Evolutionary conservation across 2,888 invertebrate genomes (phyloP), one percentile per base, ranked within the genome.

Genomic region (Cryptophagus acutangulus): DNA sequence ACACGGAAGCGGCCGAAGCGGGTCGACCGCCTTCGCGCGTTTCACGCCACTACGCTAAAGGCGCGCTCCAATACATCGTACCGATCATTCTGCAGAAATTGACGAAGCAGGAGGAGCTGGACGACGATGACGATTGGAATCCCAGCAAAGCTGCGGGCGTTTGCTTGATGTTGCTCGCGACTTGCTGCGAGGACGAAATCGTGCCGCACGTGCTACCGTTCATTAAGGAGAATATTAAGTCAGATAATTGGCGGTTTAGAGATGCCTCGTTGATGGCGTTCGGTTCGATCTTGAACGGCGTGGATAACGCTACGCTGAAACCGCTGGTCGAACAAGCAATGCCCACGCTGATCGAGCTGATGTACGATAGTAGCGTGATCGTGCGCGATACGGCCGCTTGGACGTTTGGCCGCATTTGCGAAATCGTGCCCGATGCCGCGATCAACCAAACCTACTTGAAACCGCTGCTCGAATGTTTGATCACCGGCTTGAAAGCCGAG

Each of bases 231-330:
- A 91, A 99, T 68, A 97, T 99, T 49, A 87, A 88, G 64, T 88
- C 85, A 54, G 81, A 83, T 12, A 89, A 96, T 66, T 97, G 96
- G 96, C 75, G 90, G 25, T 69, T 62, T 49, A 54, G 70, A 17
- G 99, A 99, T 71, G 99, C 97, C 2, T 96, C 99, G 0, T 79
- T 99, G 9, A 99, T 99, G 97, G 93, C 96, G 0, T 99, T 99
- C 66, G 99, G 96, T 58, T 85, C 85, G 2, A 69, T 67, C 52
- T 52, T 66, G 33, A 93, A 95, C 49, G 97, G 97, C 0, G 79
- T 99, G 13, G 91, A 95, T 59, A 77, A 82, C 1, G 78, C 74
- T 33, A 90, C 90, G 1, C 74, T 99, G 39, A 92, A 92, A 67
- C 90, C 92, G 1, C 73, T 99, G 35, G 95, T 97, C 1, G 93